A percentile compares a stretch with the other conserved stretches of the same genome.
phyloP scores from a whole-genome alignment of 2,113 vertebrate genomes.

The Orientallactaga bullata region DNA sequence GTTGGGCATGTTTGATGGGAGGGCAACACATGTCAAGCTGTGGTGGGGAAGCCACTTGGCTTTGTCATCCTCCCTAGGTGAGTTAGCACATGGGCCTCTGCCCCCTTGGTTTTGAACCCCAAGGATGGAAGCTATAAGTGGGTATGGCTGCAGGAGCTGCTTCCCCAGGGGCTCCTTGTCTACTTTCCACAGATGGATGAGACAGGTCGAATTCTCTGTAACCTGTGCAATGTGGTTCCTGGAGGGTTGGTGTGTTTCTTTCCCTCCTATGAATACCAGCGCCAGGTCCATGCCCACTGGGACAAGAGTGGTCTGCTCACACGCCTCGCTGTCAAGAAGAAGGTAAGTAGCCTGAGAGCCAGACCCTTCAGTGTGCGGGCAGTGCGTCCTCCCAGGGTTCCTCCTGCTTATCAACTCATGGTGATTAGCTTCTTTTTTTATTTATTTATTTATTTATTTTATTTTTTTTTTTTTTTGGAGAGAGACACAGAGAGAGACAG shows the following conservation, averaged over 20 bases:
- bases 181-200: constrained; percentile 92
- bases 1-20: background rate
- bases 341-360: constrained; percentile 84
- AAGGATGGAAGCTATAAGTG: background rate
- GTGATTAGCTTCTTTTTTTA: background rate
- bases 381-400: background rate
- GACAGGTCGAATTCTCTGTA: constrained; percentile 92
- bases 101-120: background rate
- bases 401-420: no score
- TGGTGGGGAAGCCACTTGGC: rapidly evolving
- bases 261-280: constrained; percentile 95
- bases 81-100: no score
- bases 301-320: constrained; percentile 90
- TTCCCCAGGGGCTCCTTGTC: background rate
- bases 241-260: constrained; percentile 98
- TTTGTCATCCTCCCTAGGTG: rapidly evolving
- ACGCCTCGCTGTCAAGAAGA: constrained; percentile 92
- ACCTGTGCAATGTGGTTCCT: constrained; percentile 94
- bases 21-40: background rate
- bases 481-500: no score
- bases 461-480: no score
- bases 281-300: constrained; percentile 92
- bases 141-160: background rate
- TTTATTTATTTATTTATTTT: no score
- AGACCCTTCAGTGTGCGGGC: background rate